Conservation (phyloP, 2,888 invertebrate species). For the Mycalesis mineus region DNA sequence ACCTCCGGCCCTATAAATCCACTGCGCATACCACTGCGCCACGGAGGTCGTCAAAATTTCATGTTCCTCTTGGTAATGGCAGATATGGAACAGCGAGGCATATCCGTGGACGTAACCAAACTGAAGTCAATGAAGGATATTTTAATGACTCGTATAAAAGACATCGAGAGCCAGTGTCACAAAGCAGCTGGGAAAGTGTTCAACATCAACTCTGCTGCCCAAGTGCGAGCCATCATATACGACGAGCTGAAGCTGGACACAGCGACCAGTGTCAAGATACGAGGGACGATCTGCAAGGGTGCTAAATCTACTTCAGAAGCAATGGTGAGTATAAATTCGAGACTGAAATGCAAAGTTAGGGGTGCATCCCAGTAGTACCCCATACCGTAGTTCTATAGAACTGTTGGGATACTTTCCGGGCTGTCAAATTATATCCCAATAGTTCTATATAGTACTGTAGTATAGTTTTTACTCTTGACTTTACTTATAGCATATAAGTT, state of each 20-base stretch:
- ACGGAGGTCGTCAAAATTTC: too few species aligned
- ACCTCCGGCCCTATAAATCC: too few species aligned
- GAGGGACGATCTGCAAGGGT: conserved; percentile 52
- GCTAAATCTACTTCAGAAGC: conserved; percentile 69
- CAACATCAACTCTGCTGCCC: conserved; percentile 60
- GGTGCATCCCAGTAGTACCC: too few species aligned
- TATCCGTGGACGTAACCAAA: conserved; percentile 50
- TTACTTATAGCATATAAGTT: too few species aligned
- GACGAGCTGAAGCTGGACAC: conserved; percentile 64
- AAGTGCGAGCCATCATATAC: conserved; percentile 63
- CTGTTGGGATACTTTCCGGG: too few species aligned
- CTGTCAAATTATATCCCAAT: too few species aligned
- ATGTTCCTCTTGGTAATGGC: background rate
- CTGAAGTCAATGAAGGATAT: conserved; percentile 54
- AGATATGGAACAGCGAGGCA: conserved; percentile 66
- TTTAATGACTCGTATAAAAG: conserved; percentile 45
- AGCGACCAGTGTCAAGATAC: conserved; percentile 52
- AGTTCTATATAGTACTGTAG: too few species aligned
- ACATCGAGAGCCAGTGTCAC: conserved; percentile 55
- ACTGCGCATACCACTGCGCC: too few species aligned
- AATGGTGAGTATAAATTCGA: conserved; percentile 43
- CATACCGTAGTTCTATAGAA: too few species aligned
- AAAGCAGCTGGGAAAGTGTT: conserved; percentile 57
- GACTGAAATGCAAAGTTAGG: too few species aligned
- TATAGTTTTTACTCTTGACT: too few species aligned